These are phyloP conservation scores for Bombylius major DNA, from an alignment of 2,888 invertebrate genomes.

Conservation along the genomic window DNA sequence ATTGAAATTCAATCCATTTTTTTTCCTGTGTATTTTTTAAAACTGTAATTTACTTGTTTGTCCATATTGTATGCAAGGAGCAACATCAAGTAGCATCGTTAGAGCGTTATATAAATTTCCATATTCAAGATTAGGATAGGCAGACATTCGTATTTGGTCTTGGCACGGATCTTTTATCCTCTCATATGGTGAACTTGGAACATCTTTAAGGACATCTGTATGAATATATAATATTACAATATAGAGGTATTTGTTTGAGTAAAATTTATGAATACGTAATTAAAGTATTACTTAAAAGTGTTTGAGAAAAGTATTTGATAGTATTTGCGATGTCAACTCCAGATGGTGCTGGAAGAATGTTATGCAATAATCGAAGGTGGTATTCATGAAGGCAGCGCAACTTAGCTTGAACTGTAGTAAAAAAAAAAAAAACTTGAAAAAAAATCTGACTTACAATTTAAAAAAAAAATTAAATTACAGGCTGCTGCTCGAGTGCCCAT, in stretches of 20 bases:
- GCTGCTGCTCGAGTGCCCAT: slow-evolving; percentile 91
- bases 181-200: slow-evolving; percentile 82
- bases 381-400: slow-evolving; percentile 94
- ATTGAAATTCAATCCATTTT: too few species aligned
- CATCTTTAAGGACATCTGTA: slow-evolving; percentile 92
- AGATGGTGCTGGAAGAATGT: slow-evolving; percentile 81
- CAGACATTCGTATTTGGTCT: slow-evolving; percentile 72
- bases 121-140: slow-evolving; percentile 95
- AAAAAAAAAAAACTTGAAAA: slow-evolving; percentile 6
- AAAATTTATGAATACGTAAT: not conserved
- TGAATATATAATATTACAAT: not conserved
- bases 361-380: slow-evolving; percentile 83
- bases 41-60: slow-evolving; percentile 49
- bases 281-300: slow-evolving; percentile 65
- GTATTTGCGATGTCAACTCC: slow-evolving; percentile 95
- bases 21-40: not conserved
- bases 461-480: slow-evolving; percentile 51
- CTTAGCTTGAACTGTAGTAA: slow-evolving; percentile 82
- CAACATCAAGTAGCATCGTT: slow-evolving; percentile 69
- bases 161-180: slow-evolving; percentile 79
- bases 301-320: slow-evolving; percentile 95
- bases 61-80: slow-evolving; percentile 80
- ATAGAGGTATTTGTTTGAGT: not conserved
- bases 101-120: slow-evolving; percentile 89
- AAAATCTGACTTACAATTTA: not conserved